phyloP scores from a whole-genome alignment of 2,113 vertebrate genomes.

The Oreocharis arfaki region DNA sequence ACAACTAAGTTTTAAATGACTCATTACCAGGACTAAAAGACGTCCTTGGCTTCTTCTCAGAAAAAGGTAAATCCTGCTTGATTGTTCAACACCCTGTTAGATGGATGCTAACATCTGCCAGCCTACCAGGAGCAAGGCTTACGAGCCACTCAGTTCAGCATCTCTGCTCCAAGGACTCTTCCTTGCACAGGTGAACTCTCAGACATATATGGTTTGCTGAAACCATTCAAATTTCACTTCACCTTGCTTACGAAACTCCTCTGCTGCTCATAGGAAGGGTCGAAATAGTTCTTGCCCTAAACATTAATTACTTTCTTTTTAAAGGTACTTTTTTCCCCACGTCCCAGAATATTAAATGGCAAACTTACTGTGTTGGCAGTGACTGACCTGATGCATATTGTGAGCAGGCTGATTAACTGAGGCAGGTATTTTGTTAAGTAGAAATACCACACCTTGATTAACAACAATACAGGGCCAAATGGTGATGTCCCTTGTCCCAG shows the following conservation, averaged over 20 bases:
- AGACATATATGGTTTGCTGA: accelerated
- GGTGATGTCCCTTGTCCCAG: neutral
- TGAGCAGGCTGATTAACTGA: neutral
- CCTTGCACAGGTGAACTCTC: neutral
- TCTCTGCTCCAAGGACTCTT: neutral
- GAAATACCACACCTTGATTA: neutral
- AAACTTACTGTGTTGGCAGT: neutral
- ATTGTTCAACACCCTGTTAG: accelerated
- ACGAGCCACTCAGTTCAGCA: accelerated
- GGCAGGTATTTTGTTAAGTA: neutral
- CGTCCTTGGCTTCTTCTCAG: neutral
- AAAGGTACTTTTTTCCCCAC: neutral
- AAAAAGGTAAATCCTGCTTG: neutral
- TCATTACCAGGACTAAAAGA: neutral
- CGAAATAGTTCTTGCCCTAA: neutral
- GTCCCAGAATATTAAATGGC: neutral
- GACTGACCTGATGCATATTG: neutral
- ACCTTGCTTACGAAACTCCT: neutral
- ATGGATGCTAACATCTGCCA: neutral
- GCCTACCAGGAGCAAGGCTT: neutral
- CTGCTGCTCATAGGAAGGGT: accelerated
- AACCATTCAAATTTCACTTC: neutral
- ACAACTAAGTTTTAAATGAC: neutral
- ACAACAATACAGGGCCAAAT: neutral
- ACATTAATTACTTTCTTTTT: neutral